Conservation (phyloP, 1,140 invertebrate genomes). For the Sesamia nonagrioides region DNA sequence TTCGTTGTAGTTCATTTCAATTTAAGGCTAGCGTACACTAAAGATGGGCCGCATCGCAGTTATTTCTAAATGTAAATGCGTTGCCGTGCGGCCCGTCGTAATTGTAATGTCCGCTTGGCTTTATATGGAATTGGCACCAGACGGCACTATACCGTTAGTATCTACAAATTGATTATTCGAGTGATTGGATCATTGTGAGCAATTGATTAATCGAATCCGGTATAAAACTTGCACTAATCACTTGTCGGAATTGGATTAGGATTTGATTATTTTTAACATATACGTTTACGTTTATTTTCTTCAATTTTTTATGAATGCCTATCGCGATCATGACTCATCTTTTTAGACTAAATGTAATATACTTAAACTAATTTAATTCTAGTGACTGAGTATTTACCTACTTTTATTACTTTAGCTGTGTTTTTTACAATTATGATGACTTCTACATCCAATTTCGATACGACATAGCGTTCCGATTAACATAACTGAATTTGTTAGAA, state of each 20-base stretch:
- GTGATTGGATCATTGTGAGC: too few species aligned
- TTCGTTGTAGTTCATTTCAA: not conserved
- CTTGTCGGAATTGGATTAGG: slow-evolving; percentile 27
- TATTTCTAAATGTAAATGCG: too few species aligned
- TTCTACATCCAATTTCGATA: slow-evolving; percentile 37
- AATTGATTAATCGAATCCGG: not conserved
- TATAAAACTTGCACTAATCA: not conserved
- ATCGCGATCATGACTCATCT: not conserved
- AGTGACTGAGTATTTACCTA: slow-evolving; percentile 10
- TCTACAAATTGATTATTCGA: not conserved
- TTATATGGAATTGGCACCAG: too few species aligned
- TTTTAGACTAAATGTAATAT: slow-evolving; percentile 1
- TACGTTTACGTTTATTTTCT: not conserved
- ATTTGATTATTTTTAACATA: not conserved
- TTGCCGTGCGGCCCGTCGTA: too few species aligned
- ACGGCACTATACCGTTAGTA: too few species aligned
- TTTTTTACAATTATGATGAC: slow-evolving; percentile 4
- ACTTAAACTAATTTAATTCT: not conserved
- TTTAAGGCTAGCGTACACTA: too few species aligned
- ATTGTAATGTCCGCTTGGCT: too few species aligned
- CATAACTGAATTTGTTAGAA: slow-evolving; percentile 68
- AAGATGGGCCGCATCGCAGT: too few species aligned
- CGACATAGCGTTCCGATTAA: not conserved
- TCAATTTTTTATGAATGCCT: not conserved
- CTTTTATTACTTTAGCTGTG: not conserved